Base-by-base conservation (phyloP, 2,797 vertebrate genomes). In the Loris lydekkerianus region DNA sequence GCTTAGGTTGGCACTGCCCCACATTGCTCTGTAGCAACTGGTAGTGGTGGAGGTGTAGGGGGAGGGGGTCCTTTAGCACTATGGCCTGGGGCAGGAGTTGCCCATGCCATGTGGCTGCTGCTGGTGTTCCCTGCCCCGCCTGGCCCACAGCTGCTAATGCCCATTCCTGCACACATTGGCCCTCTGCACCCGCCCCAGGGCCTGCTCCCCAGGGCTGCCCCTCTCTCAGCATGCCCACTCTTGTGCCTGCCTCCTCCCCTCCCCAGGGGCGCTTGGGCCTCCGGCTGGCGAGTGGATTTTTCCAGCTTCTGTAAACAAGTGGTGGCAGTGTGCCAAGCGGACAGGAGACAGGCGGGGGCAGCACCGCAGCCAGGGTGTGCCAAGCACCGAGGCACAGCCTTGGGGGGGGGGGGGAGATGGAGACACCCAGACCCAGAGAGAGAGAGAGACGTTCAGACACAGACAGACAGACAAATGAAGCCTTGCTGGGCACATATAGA, bases 281-380 rank as follows among this genome's bases (percentile, higher is more conserved):
- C 89, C 53, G 91, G 96, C 96, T 96, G 97, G 96, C 92, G 87
- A 96, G 95, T 97, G 97, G 96, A 97, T 98, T 97, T 96, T 97
- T 98, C 97, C 97, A 98, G 97, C 97, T 96, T 97, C 97, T 98
- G 97, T 97, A 97, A 97, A 97, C 97, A 98, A 98, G 97, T 90
- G 82, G 84, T 98, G 97, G 98, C 97, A 87, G 91, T 17, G 37
- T 96, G 97, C 97, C 97, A 97, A 94, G 96, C 80, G 77, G 97
- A 97, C 97, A 97, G 97, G 96, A 97, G 97, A 97, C 96, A 86
- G 97, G 97, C 93, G 77, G 97, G 97, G 96, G 96, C 97, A 95
- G 82, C 93, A 95, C 97, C 94, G 14, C 97, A 97, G 96, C 97
- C 96, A 97, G 97, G 97, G 96, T 97, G 97, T 72, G 60, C 96